Conservation (phyloP, 1,140 invertebrate species). For the Pseudomyrmex cubaensis region DNA sequence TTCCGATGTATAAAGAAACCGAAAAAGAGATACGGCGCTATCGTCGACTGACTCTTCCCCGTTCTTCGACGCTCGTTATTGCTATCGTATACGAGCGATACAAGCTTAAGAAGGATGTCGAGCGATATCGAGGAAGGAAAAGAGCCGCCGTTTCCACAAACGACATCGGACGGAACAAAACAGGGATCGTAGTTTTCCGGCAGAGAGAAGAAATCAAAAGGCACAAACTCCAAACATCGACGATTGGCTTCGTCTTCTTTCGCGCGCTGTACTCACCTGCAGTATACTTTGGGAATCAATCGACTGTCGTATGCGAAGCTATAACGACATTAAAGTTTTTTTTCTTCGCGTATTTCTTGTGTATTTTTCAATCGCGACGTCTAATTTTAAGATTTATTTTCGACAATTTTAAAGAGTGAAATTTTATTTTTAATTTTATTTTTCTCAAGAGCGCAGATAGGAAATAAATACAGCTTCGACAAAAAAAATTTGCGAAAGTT, state of each 20-base stretch:
- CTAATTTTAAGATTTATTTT: background rate
- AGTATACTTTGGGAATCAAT: constrained; percentile 48
- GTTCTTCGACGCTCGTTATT: constrained; percentile 39
- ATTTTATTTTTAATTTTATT: too few species aligned
- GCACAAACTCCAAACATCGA: constrained; percentile 35
- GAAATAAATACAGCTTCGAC: too few species aligned
- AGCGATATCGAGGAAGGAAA: constrained; percentile 15
- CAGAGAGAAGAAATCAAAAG: constrained; percentile 54
- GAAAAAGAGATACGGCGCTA: constrained; percentile 29
- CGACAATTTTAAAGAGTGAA: too few species aligned
- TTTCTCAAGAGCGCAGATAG: too few species aligned
- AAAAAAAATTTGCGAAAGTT: too few species aligned
- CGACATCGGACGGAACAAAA: background rate
- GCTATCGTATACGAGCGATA: constrained; percentile 27
- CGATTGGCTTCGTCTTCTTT: constrained; percentile 37
- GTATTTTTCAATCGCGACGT: constrained; percentile 6
- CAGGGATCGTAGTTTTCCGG: constrained; percentile 42
- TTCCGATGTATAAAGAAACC: background rate
- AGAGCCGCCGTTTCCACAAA: background rate
- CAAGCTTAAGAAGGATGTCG: background rate
- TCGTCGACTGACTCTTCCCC: constrained; percentile 12
- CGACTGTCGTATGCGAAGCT: constrained; percentile 34
- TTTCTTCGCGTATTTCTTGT: too few species aligned
- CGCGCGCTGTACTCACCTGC: background rate
- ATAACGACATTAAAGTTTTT: constrained; percentile 18